Conservation (phyloP, 2,113 vertebrate genomes). For the Mola mola region DNA sequence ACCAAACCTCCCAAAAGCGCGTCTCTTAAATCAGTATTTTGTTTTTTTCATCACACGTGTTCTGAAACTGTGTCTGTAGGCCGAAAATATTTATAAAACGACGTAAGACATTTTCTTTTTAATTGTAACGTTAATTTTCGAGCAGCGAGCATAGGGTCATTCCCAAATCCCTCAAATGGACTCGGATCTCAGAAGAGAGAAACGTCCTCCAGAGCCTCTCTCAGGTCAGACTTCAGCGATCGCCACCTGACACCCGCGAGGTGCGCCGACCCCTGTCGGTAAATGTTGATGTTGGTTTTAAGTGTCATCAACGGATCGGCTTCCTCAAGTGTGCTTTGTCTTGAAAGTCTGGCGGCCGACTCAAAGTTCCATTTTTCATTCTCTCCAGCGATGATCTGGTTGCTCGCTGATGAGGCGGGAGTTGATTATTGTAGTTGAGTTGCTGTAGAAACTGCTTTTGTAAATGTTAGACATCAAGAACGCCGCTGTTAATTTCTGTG, state of each 20-base stretch:
- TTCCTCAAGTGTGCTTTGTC: conserved; percentile 51
- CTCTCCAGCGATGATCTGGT: background rate
- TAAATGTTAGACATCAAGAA: background rate
- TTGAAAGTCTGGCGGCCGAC: conserved; percentile 46
- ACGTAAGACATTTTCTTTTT: too few species aligned
- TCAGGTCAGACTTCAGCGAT: conserved; percentile 30
- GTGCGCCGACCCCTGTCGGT: conserved; percentile 65
- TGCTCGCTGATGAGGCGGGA: background rate
- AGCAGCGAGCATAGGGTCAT: background rate
- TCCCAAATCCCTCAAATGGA: too few species aligned
- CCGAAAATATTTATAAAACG: too few species aligned
- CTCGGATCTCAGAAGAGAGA: background rate
- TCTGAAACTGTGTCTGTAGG: too few species aligned
- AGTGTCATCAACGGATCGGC: conserved; percentile 71
- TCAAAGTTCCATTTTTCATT: conserved; percentile 31
- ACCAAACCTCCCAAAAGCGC: too few species aligned
- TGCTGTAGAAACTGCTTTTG: background rate
- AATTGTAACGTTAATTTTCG: background rate
- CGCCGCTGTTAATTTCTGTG: background rate
- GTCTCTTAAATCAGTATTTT: too few species aligned
- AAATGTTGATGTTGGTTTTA: conserved; percentile 77
- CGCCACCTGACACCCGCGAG: conserved; percentile 65
- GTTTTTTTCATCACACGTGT: too few species aligned
- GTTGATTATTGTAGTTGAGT: background rate
- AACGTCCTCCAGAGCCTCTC: conserved; percentile 19